Evolutionary conservation across 2,797 vertebrate species (phyloP).

Genomic region (Malurus leucopterus): DNA sequence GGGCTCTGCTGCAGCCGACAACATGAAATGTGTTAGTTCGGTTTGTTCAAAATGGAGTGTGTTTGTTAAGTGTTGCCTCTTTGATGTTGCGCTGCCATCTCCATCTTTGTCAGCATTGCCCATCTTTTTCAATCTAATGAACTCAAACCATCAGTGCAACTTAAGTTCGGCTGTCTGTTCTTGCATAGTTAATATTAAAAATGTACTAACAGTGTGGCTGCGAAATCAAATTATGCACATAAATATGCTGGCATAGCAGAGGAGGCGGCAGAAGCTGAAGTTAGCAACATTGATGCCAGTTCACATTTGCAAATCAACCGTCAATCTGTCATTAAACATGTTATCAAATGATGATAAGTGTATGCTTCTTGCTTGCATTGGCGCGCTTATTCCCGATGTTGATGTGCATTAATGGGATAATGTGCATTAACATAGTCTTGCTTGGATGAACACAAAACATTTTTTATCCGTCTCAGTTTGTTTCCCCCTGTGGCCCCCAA

Average conservation of each 20-base stretch:
- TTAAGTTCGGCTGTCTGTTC: conserved; percentile 82
- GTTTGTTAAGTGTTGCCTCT: conserved; percentile 64
- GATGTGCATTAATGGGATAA: conserved; percentile 94
- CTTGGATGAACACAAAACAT: conserved; percentile 94
- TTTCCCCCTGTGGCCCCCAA: conserved; percentile 84
- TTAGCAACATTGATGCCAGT: conserved; percentile 87
- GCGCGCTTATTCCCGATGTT: conserved; percentile 84
- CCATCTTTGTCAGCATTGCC: conserved; percentile 74
- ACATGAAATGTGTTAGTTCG: conserved; percentile 13
- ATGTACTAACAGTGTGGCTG: conserved; percentile 86
- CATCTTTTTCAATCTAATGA: conserved; percentile 84
- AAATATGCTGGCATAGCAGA: conserved; percentile 88
- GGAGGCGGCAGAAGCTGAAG: conserved; percentile 84
- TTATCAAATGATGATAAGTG: conserved; percentile 97
- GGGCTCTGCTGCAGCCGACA: conserved; percentile 46
- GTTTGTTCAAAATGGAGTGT: conserved; percentile 48
- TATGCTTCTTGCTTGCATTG: conserved; percentile 84
- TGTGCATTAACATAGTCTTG: conserved; percentile 90
- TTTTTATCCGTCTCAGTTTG: conserved; percentile 86
- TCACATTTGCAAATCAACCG: conserved; percentile 92
- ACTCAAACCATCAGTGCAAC: conserved; percentile 82
- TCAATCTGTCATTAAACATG: conserved; percentile 99
- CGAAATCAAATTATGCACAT: conserved; percentile 93
- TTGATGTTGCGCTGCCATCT: conserved; percentile 67
- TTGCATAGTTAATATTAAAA: conserved; percentile 86